Evolutionary conservation across 2,113 vertebrate genomes (phyloP).

Genomic region (Coracopsis vasa): DNA sequence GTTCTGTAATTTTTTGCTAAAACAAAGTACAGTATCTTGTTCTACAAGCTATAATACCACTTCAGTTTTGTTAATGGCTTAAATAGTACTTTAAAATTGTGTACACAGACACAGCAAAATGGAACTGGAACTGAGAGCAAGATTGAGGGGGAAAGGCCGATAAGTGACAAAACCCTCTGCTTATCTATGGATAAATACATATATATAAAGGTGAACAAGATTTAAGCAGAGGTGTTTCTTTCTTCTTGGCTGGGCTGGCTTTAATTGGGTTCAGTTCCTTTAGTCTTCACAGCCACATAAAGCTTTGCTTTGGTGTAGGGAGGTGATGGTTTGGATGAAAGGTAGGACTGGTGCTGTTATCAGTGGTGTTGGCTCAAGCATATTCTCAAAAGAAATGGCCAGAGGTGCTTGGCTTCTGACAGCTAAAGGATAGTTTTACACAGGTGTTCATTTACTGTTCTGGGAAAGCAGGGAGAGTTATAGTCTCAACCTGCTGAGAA

Average conservation of each 20-base stretch:
- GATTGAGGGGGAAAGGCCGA: not conserved
- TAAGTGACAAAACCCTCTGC: not conserved
- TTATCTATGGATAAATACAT: not conserved
- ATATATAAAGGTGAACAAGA: not conserved
- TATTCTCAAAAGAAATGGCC: not conserved
- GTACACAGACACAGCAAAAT: not conserved
- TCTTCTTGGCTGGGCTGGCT: not conserved
- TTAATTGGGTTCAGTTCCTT: not conserved
- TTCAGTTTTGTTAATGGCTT: not conserved
- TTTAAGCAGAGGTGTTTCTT: not conserved
- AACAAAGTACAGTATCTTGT: not conserved
- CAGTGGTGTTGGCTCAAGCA: not conserved
- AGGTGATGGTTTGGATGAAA: not conserved
- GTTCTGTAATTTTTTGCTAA: not conserved
- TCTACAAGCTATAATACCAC: not conserved
- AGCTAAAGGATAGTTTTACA: not conserved
- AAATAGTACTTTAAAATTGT: not conserved
- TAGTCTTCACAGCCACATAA: not conserved
- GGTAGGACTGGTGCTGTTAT: not conserved
- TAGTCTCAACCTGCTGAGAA: not conserved
- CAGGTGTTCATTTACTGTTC: not conserved
- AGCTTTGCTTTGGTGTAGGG: not conserved
- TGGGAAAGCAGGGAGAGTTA: not conserved
- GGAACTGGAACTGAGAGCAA: not conserved
- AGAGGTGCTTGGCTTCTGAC: not conserved